Conservation (phyloP, 2,797 vertebrate species). For the Pipistrellus kuhlii region DNA sequence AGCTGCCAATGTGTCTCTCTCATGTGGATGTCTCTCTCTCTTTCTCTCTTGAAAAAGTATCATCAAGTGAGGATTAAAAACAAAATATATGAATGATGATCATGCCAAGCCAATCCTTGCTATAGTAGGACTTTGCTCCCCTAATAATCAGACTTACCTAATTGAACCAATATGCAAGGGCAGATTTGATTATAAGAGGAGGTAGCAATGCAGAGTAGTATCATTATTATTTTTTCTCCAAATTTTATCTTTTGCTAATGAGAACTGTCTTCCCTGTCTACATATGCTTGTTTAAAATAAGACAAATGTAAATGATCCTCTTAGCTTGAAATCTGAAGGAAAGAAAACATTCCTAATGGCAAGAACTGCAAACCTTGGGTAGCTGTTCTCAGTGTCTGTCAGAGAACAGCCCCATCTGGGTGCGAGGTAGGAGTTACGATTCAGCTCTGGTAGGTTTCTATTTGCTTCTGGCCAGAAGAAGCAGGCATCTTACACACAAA, state of each 20-base stretch:
- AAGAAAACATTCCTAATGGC: not conserved
- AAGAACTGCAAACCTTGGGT: not conserved
- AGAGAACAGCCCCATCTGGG: not conserved
- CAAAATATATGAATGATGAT: not conserved
- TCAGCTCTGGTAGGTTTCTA: not conserved
- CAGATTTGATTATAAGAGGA: not conserved
- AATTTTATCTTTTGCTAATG: constrained; percentile 5
- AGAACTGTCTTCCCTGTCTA: not conserved
- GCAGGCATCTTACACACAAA: not conserved
- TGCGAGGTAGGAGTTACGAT: not conserved
- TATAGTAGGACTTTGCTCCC: not conserved
- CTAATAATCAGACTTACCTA: not conserved
- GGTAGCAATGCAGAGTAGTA: not conserved
- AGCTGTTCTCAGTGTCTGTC: not conserved
- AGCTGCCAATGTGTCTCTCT: no score
- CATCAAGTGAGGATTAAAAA: no score
- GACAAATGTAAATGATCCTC: not conserved
- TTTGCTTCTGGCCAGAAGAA: constrained; percentile 11
- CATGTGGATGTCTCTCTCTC: no score
- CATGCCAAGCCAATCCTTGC: not conserved
- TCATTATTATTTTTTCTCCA: constrained; percentile 11
- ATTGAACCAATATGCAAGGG: not conserved
- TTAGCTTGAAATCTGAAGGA: constrained; percentile 6
- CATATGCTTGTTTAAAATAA: not conserved
- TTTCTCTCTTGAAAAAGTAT: no score